Base-by-base conservation (phyloP, 2,888 invertebrate genomes). In the Eurytoma adleriae region DNA sequence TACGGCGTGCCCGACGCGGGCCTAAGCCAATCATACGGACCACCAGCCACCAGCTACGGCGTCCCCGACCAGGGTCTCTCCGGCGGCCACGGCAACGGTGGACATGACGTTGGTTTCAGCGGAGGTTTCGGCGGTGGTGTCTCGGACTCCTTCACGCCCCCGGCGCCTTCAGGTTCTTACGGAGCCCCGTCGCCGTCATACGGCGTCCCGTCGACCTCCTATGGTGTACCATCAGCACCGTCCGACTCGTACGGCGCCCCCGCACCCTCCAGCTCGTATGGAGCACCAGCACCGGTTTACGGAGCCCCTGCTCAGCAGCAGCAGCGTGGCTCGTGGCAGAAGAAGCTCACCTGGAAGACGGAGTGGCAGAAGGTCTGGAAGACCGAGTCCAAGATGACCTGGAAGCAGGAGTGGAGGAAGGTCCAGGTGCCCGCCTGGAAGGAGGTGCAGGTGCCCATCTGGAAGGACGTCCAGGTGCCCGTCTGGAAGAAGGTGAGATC, bases 271-370 rank as follows among this genome's bases (percentile, higher is more conserved):
- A 77, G 77, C 24, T 84, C 85, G 2, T 87, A 86, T 67, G 87
- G 88, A 0, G 82, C 87, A 1, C 86, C 87, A 0, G 83, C 85
- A 4, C 82, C 83, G 0, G 81, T 84, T 0, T 86, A 87, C 64
- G 88, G 87, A 1, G 82, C 87, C 1, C 86, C 88, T 0, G 83
- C 85, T 5, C 72, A 83, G 81, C n/a, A 83, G 73, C 30, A 83
- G 82, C 10, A 95, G 81, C 92, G 93, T 86, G 96, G 96, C 80
- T 93, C 94, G 84, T 96, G 95, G 95, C 95, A 96, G 90, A 96
- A 96, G 90, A 96, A 96, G 90, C 92, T 96, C 66, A 93, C 93
- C 48, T 96, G 96, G 96, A 96, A 96, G 90, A 94, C 95, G 81
- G 96, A 96, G 84, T 96, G 95, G 95, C 94, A 94, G 85, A 81